Evolutionary conservation across 2,797 vertebrate species (phyloP), one percentile per base, ranked within the genome.

Genomic region (Linurgus olivaceus): DNA sequence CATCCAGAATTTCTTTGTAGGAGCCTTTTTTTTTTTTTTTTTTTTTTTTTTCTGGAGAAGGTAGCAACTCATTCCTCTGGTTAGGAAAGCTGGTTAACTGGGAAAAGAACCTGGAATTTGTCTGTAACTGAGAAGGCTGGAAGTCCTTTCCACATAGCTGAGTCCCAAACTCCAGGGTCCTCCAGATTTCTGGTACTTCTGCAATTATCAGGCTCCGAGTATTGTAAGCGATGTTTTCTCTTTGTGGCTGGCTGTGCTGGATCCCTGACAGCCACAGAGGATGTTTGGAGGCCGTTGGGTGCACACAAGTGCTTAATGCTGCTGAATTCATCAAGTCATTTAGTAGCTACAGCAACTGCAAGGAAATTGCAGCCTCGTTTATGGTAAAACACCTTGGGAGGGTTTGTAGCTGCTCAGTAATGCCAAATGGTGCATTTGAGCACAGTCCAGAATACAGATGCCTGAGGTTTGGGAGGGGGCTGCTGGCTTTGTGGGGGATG

Each of bases 341-440:
- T 51, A 48, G 58, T 28, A 59, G 54, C 62, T 88, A 65, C 81
- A 50, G 90, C 67, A 21, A 19, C 45, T 91, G 65, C n/a, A 57
- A 59, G 86, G 20, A 35, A 72, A 66, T 68, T 57, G 76, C 52
- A 72, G 37, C 37, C 75, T 81, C 0, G 0, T 70, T 90, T 61
- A 15, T 45, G 72, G 66, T 70, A 16, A 29, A 70, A 55, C 25
- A 7, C 15, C 24, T 67, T 6, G 1, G 3, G 84, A 91, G 82
- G 65, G 24, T 48, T 88, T 0, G 4, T 65, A 68, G 82, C 68
- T 89, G 5, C 42, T 71, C 13, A 1, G 33, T 29, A 13, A 11
- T 93, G 86, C 86, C 51, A 73, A 91, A 37, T 88, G 81, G 75
- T 85, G 90, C 85, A 59, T 93, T 78, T 88, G 79, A 88, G 65